Percentiles rank a stretch among this genome's conserved stretches.
Evolutionary conservation across 2,888 invertebrate genomes (phyloP).

Genomic region (Orchesellides sinensis): DNA sequence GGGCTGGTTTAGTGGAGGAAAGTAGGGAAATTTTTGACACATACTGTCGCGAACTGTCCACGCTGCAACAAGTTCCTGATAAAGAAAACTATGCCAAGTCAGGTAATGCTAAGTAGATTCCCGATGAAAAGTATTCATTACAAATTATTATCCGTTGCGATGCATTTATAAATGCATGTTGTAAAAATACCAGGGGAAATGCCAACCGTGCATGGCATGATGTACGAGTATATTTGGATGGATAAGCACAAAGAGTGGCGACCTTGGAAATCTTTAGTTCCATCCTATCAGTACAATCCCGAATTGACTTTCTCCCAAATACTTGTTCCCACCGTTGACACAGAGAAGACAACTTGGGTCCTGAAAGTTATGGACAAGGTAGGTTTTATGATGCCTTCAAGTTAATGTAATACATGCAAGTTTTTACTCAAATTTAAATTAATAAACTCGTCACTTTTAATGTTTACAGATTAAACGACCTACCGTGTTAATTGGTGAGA

Average conservation of each 20-base stretch:
- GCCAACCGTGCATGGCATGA: conserved; percentile 83
- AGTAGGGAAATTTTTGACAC: conserved; percentile 86
- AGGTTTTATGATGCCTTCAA: conserved; percentile 74
- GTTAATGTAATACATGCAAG: background rate
- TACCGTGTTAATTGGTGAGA: conserved; percentile 91
- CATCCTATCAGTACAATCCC: conserved; percentile 85
- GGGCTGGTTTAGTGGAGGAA: conserved; percentile 85
- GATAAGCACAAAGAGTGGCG: conserved; percentile 84
- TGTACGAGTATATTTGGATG: conserved; percentile 91
- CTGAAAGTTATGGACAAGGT: conserved; percentile 86
- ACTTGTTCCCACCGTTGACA: conserved; percentile 93
- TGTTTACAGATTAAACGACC: conserved; percentile 82
- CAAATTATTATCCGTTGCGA: background rate
- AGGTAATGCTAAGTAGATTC: too few species aligned
- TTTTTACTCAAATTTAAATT: background rate
- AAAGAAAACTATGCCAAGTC: conserved; percentile 71
- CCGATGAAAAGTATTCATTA: background rate
- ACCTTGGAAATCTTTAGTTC: conserved; percentile 90
- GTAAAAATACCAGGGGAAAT: conserved; percentile 81
- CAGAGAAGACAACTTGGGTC: conserved; percentile 87
- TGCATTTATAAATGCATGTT: background rate
- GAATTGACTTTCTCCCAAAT: conserved; percentile 87
- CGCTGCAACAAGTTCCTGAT: conserved; percentile 85
- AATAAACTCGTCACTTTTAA: background rate
- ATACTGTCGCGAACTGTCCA: conserved; percentile 86